Percentiles rank a stretch among this genome's conserved stretches.
phyloP scores from a whole-genome alignment of 2,113 vertebrate species.

The Apodemus sylvaticus region DNA sequence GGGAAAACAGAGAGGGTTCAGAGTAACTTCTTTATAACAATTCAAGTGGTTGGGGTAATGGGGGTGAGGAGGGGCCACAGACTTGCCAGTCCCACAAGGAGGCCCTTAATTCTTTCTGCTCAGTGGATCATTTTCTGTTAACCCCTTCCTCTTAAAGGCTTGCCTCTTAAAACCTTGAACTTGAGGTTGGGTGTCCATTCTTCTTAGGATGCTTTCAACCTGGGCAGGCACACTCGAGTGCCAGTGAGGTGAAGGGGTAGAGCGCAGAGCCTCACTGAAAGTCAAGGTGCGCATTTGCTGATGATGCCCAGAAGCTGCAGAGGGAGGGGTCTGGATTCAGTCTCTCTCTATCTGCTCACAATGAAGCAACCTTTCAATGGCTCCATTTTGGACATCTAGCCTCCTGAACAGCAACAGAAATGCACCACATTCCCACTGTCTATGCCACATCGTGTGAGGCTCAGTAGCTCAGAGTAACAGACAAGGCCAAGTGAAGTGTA shows the following conservation, averaged over 20 bases:
- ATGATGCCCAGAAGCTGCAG: no score
- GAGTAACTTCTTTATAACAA: no score
- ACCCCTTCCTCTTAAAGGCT: neutral
- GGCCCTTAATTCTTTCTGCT: neutral
- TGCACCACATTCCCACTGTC: fast-evolving
- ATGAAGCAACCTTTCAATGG: fast-evolving
- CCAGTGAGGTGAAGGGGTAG: neutral
- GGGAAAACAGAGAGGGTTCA: neutral
- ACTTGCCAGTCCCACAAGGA: no score
- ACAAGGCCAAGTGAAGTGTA: neutral
- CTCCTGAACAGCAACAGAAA: neutral
- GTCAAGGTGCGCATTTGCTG: fast-evolving
- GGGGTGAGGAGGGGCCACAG: fast-evolving
- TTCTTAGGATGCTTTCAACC: no score
- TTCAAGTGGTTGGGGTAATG: neutral
- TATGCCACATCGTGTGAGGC: no score
- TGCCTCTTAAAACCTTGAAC: no score
- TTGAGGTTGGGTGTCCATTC: neutral
- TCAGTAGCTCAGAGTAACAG: fast-evolving
- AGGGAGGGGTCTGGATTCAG: fast-evolving
- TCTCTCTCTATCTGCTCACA: neutral
- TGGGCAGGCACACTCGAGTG: no score
- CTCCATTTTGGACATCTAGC: neutral
- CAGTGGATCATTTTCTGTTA: neutral
- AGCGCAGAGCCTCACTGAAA: fast-evolving